Percentiles rank a stretch among this genome's conserved stretches.
Evolutionary conservation across 2,797 vertebrate genomes (phyloP).

Genomic region (Microhierax caerulescens): DNA sequence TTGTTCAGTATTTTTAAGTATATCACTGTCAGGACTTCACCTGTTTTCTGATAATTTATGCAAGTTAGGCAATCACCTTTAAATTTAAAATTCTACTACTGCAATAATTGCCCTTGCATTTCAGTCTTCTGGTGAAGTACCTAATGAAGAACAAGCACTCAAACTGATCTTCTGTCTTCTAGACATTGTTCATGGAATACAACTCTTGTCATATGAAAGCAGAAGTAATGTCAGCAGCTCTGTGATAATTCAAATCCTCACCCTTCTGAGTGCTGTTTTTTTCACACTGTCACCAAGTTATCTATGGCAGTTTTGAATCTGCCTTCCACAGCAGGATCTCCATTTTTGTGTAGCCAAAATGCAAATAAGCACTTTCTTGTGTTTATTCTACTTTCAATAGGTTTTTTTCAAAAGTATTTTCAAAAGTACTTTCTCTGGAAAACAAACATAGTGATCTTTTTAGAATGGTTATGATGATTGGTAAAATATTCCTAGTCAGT

Average conservation of each 20-base stretch:
- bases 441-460: background rate
- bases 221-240: background rate
- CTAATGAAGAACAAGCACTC: background rate
- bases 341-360: background rate
- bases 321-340: background rate
- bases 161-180: background rate
- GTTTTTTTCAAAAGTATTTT: background rate
- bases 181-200: background rate
- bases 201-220: background rate
- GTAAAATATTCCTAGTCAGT: background rate
- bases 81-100: background rate
- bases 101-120: background rate
- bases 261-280: background rate
- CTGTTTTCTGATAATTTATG: background rate
- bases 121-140: background rate
- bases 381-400: background rate
- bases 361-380: background rate
- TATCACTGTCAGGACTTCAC: background rate
- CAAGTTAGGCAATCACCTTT: background rate
- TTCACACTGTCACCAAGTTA: background rate
- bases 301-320: background rate
- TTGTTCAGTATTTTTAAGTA: background rate
- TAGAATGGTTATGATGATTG: background rate
- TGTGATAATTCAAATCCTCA: background rate
- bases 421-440: background rate